Percentiles rank a stretch among this genome's conserved stretches.
Conservation (phyloP, 2,888 invertebrate species). For the Cacoxenus indagator region DNA sequence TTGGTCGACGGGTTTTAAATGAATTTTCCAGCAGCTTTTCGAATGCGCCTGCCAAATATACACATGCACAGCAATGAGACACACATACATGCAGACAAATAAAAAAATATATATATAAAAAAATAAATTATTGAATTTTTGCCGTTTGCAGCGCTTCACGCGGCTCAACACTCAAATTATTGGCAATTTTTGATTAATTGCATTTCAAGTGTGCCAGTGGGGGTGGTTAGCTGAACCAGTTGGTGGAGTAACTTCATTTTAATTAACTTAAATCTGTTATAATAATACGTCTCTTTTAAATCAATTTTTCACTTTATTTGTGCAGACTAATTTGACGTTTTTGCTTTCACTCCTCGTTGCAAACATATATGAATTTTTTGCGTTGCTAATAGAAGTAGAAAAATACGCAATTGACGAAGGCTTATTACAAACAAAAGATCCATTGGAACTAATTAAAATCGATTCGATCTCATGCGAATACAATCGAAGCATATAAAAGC, state of each 20-base stretch:
- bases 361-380: too few species aligned
- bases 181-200: not conserved
- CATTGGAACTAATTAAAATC: not conserved
- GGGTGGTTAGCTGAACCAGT: too few species aligned
- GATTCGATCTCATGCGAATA: not conserved
- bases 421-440: too few species aligned
- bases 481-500: not conserved
- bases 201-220: not conserved
- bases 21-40: conserved; percentile 27
- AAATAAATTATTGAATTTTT: not conserved
- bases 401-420: too few species aligned
- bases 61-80: not conserved
- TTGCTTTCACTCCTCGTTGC: too few species aligned
- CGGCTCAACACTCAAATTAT: not conserved
- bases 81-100: not conserved
- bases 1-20: conserved; percentile 25
- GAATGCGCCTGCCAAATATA: conserved; percentile 30
- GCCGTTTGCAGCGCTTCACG: not conserved
- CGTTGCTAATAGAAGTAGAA: too few species aligned
- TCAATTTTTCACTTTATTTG: too few species aligned
- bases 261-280: too few species aligned
- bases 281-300: too few species aligned
- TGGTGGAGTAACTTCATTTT: too few species aligned
- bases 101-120: not conserved
- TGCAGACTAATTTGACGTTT: too few species aligned